A percentile compares a stretch with the other conserved stretches of the same genome.
Conservation (phyloP, 2,113 vertebrate genomes). For the Lycaon pictus region DNA sequence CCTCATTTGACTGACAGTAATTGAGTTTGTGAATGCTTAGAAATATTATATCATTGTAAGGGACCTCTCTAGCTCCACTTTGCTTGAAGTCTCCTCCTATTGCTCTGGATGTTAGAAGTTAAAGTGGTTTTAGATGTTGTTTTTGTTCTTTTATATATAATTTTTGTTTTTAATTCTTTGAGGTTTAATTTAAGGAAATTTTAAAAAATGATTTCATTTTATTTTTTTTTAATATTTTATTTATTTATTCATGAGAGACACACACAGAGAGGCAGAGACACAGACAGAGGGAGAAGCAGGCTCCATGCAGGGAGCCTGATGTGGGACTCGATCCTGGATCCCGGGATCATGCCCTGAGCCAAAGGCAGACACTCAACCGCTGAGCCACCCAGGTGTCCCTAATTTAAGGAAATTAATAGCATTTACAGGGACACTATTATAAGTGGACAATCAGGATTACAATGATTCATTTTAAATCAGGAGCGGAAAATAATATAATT, state of each 20-base stretch:
- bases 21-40: slow-evolving; percentile 22
- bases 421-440: neutral
- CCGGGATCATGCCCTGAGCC: no score
- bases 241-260: no score
- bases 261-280: no score
- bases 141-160: neutral
- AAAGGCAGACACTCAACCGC: no score
- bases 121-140: neutral
- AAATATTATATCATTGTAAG: neutral
- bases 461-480: neutral
- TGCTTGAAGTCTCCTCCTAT: neutral
- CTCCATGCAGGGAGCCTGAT: no score
- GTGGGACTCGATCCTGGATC: no score
- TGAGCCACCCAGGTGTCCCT: neutral
- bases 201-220: no score
- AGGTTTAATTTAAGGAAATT: slow-evolving; percentile 54
- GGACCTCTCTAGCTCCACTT: neutral
- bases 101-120: neutral
- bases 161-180: slow-evolving; percentile 19
- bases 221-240: no score
- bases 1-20: slow-evolving; percentile 63
- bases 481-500: slow-evolving; percentile 12
- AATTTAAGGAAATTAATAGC: slow-evolving; percentile 58
- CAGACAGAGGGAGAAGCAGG: no score
- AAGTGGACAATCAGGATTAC: neutral